Percentiles rank a stretch among this genome's conserved stretches.
Conservation (phyloP, 2,113 vertebrate genomes). For the Xenopus borealis region DNA sequence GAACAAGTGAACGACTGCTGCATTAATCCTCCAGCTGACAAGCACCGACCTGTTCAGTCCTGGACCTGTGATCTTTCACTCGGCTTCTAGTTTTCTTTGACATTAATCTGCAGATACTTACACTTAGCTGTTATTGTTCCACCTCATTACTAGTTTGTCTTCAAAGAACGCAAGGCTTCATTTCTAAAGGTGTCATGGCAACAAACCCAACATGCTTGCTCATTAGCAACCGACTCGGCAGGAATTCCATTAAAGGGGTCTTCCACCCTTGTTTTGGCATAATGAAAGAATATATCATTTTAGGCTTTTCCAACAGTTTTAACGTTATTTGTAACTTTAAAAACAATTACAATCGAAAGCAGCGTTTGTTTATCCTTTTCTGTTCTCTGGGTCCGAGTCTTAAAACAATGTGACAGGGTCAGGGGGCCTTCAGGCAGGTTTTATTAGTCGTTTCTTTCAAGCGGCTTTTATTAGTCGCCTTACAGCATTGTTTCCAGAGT, state of each 20-base stretch:
- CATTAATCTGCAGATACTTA: conserved; percentile 2
- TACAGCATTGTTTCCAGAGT: too few relatives aligned
- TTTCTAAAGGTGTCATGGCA: conserved; percentile 16
- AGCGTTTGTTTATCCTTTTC: too few relatives aligned
- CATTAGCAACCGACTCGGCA: not conserved
- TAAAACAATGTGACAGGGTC: not conserved
- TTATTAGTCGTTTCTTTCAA: too few relatives aligned
- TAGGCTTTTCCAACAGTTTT: too few relatives aligned
- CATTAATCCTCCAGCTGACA: conserved; percentile 10
- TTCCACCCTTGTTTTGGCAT: too few relatives aligned
- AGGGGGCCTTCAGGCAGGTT: too few relatives aligned
- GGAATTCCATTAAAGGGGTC: not conserved
- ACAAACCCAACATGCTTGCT: not conserved
- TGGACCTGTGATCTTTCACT: conserved; percentile 4
- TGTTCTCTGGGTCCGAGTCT: not conserved
- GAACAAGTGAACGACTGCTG: too few relatives aligned
- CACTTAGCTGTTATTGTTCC: conserved; percentile 29
- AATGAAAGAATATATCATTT: too few relatives aligned
- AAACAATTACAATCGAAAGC: too few relatives aligned
- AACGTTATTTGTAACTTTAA: too few relatives aligned
- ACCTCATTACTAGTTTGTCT: conserved; percentile 13
- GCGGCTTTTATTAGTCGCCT: too few relatives aligned
- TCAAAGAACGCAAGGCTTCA: conserved; percentile 9
- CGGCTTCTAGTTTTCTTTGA: conserved; percentile 15
- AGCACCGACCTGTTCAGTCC: conserved; percentile 14